Evolutionary conservation across 2,113 vertebrate species (phyloP).

Genomic region (Myrmophylax atrothorax): DNA sequence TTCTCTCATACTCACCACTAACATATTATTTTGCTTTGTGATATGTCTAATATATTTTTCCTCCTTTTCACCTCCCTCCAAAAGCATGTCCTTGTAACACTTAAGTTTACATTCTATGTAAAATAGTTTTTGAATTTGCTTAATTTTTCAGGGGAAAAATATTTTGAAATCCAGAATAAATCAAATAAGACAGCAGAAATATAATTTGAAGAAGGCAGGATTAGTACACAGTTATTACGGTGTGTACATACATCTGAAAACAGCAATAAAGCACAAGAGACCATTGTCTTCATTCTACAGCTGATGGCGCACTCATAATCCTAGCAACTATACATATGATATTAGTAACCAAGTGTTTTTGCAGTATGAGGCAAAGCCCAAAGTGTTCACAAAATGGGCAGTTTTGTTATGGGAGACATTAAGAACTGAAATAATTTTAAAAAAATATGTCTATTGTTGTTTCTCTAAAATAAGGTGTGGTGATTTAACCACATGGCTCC

Average conservation of each 20-base stretch:
- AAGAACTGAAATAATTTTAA: not conserved
- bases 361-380: not conserved
- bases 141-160: accelerated
- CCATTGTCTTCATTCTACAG: not conserved
- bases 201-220: not conserved
- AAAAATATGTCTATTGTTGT: not conserved
- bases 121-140: not conserved
- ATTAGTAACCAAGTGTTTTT: not conserved
- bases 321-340: not conserved
- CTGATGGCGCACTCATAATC: not conserved
- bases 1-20: not conserved
- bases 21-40: not conserved
- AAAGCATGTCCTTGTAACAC: not conserved
- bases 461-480: not conserved
- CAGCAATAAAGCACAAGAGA: not conserved
- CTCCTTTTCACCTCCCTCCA: not conserved
- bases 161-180: not conserved
- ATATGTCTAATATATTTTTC: not conserved
- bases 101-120: not conserved
- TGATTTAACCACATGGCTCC: not conserved
- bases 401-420: not conserved
- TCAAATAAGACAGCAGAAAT: not conserved
- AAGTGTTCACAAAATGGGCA: not conserved
- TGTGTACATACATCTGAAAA: not conserved
- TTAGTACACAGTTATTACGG: not conserved